A percentile compares a stretch with the other conserved stretches of the same genome.
Evolutionary conservation across 2,797 vertebrate species (phyloP).

Genomic region (Lepilemur ruficaudatus): DNA sequence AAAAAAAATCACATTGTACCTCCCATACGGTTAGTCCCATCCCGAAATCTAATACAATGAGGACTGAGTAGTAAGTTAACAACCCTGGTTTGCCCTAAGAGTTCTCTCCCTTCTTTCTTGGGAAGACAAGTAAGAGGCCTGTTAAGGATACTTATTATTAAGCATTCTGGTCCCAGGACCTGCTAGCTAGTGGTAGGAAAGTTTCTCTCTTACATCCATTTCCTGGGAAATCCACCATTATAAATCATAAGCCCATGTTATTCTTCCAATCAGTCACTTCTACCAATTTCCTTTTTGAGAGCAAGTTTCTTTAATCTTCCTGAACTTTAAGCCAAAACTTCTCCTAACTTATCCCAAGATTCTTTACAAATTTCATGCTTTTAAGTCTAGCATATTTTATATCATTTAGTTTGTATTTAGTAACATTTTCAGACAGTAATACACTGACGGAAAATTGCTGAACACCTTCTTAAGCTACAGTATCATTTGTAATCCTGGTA

Average conservation of each 20-base stretch:
- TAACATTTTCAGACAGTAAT: background rate
- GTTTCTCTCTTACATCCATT: background rate
- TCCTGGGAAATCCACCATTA: background rate
- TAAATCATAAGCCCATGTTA: background rate
- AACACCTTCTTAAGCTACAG: background rate
- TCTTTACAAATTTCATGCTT: background rate
- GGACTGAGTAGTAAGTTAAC: background rate
- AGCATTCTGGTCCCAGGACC: background rate
- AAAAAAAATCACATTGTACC: background rate
- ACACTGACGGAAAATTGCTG: background rate
- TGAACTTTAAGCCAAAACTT: background rate
- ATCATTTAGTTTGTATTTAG: background rate
- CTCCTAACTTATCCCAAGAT: background rate
- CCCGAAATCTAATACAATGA: background rate
- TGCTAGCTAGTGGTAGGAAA: background rate
- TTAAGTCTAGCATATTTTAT: background rate
- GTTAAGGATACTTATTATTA: background rate
- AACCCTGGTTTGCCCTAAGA: background rate
- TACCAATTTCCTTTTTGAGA: background rate
- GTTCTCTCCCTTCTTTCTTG: background rate
- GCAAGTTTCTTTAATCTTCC: background rate
- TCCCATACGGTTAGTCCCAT: background rate
- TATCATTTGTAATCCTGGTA: background rate
- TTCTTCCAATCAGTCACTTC: background rate
- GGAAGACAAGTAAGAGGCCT: background rate